phyloP scores from a whole-genome alignment of 2,113 vertebrate genomes.

The Pseudorasbora parva region DNA sequence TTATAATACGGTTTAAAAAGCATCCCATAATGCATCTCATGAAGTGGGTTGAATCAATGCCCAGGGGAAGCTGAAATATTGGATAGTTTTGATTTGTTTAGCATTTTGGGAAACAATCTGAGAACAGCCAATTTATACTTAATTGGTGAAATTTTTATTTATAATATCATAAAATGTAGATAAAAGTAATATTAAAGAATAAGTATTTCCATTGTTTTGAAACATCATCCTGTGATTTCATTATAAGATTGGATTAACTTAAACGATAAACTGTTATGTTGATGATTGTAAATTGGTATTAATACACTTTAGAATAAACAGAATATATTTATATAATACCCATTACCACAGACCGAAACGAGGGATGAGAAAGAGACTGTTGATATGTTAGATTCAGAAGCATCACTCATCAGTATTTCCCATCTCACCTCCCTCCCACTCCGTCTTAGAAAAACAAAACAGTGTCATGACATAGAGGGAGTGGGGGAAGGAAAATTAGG shows the following conservation, averaged over 20 bases:
- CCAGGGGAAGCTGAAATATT: not conserved
- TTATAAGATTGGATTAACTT: not conserved
- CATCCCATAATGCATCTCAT: too few species aligned
- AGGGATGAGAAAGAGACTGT: conserved; percentile 65
- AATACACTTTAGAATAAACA: not conserved
- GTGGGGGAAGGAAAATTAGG: conserved; percentile 73
- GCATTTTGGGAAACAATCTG: too few species aligned
- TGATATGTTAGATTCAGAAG: conserved; percentile 72
- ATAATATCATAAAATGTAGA: not conserved
- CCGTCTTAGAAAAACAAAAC: conserved; percentile 79
- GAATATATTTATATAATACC: not conserved
- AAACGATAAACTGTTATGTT: not conserved
- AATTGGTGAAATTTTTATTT: too few species aligned
- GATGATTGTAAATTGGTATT: not conserved
- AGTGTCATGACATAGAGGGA: conserved; percentile 75
- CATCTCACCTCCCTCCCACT: conserved; percentile 46
- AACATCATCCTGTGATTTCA: not conserved
- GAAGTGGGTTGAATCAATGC: too few species aligned
- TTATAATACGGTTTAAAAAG: too few species aligned
- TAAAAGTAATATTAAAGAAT: not conserved
- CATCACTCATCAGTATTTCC: conserved; percentile 78
- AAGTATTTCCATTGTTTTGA: not conserved
- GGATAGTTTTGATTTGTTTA: not conserved
- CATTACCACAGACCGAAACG: conserved; percentile 27
- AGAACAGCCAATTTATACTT: too few species aligned